Evolutionary conservation across 2,113 vertebrate species (phyloP).

Genomic region (Rhineura floridana): DNA sequence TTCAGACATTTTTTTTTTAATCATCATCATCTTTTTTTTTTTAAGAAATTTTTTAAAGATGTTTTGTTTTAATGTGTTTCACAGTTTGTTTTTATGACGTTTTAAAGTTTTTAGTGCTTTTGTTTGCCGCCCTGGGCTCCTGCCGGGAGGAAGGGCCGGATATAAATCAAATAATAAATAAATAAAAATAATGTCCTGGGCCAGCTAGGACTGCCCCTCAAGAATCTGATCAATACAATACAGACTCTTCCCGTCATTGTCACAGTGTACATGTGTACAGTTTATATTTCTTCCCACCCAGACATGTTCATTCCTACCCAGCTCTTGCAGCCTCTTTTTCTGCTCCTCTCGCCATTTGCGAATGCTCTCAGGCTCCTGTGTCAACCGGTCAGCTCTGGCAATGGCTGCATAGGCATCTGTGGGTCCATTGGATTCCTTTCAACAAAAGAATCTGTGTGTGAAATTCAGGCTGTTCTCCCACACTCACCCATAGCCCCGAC

Average conservation of each 20-base stretch:
- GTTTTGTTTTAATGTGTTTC: no score
- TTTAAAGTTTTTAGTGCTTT: no score
- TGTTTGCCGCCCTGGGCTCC: no score
- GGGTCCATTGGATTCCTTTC: conserved; percentile 88
- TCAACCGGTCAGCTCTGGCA: conserved; percentile 89
- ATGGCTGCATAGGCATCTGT: conserved; percentile 91
- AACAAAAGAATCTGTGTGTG: background rate
- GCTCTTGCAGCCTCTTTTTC: conserved; percentile 88
- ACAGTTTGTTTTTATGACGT: no score
- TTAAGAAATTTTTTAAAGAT: background rate
- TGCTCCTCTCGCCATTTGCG: conserved; percentile 98
- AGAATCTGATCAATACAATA: background rate
- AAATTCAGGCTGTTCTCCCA: conserved; percentile 16
- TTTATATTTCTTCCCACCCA: background rate
- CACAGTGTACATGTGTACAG: background rate
- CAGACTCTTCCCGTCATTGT: background rate
- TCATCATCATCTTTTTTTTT: background rate
- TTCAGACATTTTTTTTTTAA: background rate
- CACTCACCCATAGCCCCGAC: background rate
- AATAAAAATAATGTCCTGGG: background rate
- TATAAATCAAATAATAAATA: no score
- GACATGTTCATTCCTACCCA: conserved; percentile 78
- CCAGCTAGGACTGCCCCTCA: background rate
- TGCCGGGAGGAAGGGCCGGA: no score
- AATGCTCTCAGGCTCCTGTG: conserved; percentile 96